Percentiles rank a stretch among this genome's conserved stretches.
phyloP scores from a whole-genome alignment of 2,888 invertebrate species.

The Leuctra nigra region DNA sequence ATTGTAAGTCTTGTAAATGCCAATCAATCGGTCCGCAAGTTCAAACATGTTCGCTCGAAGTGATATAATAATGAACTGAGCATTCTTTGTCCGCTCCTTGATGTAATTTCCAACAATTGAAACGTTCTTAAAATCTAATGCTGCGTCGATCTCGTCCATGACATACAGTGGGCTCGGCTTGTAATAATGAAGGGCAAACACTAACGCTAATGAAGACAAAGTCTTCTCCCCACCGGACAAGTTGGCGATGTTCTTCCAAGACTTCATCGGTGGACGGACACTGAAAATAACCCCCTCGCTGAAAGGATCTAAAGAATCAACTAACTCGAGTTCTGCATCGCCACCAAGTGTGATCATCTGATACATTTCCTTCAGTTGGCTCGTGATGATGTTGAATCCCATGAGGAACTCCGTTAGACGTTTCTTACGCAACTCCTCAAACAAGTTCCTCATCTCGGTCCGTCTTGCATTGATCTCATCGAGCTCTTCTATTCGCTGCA shows the following conservation, averaged over 20 bases:
- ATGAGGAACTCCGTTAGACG: conserved; percentile 73
- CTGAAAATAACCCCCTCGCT: conserved; percentile 94
- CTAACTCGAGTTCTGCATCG: conserved; percentile 92
- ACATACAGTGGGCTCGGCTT: conserved; percentile 97
- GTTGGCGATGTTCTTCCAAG: conserved; percentile 98
- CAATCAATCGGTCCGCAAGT: conserved; percentile 82
- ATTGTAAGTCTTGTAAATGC: conserved; percentile 92
- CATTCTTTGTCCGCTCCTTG: conserved; percentile 92
- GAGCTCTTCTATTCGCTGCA: conserved; percentile 68
- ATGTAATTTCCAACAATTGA: conserved; percentile 97
- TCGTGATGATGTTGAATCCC: conserved; percentile 83
- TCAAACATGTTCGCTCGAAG: conserved; percentile 98
- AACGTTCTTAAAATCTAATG: conserved; percentile 96
- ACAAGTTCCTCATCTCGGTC: conserved; percentile 66
- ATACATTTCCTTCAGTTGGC: conserved; percentile 94
- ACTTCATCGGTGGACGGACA: conserved; percentile 95
- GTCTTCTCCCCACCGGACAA: conserved; percentile 99
- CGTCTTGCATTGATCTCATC: conserved; percentile 71
- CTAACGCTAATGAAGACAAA: conserved; percentile 87
- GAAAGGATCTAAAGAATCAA: conserved; percentile 94
- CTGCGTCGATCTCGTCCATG: conserved; percentile 99
- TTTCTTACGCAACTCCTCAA: conserved; percentile 61
- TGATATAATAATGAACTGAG: conserved; percentile 97
- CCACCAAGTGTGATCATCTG: conserved; percentile 97
- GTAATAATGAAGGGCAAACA: conserved; percentile 97